A percentile compares a stretch with the other conserved stretches of the same genome.
These are phyloP conservation scores for Stegophylla sp. DNA, from an alignment of 2,888 invertebrate species.

Conservation along the genomic window DNA sequence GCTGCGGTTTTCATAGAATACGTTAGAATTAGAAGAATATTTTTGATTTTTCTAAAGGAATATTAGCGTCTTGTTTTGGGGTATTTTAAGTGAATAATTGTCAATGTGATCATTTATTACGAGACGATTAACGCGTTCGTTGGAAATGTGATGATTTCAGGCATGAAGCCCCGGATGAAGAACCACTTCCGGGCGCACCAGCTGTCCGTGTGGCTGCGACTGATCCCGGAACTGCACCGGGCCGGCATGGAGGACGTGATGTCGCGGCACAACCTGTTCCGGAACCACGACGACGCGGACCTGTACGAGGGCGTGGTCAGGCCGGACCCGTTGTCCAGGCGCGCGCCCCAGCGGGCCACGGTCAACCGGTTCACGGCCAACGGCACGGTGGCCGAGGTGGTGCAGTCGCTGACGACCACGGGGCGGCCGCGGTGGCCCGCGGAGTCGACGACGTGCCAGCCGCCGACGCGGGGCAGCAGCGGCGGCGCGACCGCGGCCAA, in stretches of 20 bases:
- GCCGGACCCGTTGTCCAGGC: conserved; percentile 78
- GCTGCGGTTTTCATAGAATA: no score
- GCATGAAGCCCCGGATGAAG: conserved; percentile 87
- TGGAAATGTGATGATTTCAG: conserved; percentile 69
- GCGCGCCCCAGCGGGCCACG: conserved; percentile 63
- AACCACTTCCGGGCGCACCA: conserved; percentile 95
- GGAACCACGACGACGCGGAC: conserved; percentile 85
- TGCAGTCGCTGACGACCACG: conserved; percentile 70
- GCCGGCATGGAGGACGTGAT: conserved; percentile 86
- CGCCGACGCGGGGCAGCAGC: conserved; percentile 39
- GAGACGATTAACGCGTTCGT: no score
- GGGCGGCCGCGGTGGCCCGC: conserved; percentile 65
- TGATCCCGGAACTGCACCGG: conserved; percentile 88
- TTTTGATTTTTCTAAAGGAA: no score
- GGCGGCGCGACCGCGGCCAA: conserved; percentile 10
- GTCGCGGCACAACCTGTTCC: conserved; percentile 85
- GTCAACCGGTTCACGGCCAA: conserved; percentile 59
- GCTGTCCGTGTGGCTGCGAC: conserved; percentile 90
- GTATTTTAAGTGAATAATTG: no score
- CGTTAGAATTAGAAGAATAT: no score
- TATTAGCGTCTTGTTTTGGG: no score
- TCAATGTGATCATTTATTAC: no score
- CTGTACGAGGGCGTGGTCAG: conserved; percentile 88
- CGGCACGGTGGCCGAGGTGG: conserved; percentile 63
- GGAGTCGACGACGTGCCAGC: conserved; percentile 55